Base-by-base conservation (phyloP, 2,113 vertebrate species). In the Ochotona princeps region DNA sequence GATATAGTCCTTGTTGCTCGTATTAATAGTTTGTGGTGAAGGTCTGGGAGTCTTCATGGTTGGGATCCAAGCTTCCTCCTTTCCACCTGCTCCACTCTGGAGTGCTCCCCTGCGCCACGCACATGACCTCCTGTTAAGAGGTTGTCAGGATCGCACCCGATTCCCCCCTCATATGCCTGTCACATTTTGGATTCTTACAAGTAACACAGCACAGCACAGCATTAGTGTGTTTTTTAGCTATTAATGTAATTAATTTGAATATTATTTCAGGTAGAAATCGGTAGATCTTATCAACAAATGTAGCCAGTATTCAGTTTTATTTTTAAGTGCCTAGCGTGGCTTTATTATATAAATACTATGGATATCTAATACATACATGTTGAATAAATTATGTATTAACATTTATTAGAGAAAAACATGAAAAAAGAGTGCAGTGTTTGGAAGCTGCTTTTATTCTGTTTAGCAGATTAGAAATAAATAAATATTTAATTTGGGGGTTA, bases 381-480 rank as follows among this genome's bases (percentile, higher is more conserved):
- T 47, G 11, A 83, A 44, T 80, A 92, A 95, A n/a, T 66, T 91
- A 87, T 51, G 7, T 25, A 66, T 60, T 83, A 75, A 89, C 80
- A 74, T 76, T 81, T 54, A 44, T 63, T 38, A 82, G 60, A 90
- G 57, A 67, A 72, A 44, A 25, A 57, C 47, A 60, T 8, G 32
- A 67, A 25, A 7, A 20, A 15, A 23, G n/a, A 25, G 35, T 49
- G 1, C 20, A 49, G 23, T 87, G 30, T 67, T 82, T 93, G 25
- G 88, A 83, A 93, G 35, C 5, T 72, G 49, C 35, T 89, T 87
- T 87, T 87, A 91, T 69, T 87, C 13, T 75, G 63, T 84, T 30
- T 25, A 83, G 30, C 30, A 83, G 12, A 47, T 93, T 81, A 30
- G 30, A n/a, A 54, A 72, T 38, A 81, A 51, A 4, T 83, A 51